Conservation (phyloP, 53 echinoderm and acorn worm species). For the Zoroaster sp. region DNA sequence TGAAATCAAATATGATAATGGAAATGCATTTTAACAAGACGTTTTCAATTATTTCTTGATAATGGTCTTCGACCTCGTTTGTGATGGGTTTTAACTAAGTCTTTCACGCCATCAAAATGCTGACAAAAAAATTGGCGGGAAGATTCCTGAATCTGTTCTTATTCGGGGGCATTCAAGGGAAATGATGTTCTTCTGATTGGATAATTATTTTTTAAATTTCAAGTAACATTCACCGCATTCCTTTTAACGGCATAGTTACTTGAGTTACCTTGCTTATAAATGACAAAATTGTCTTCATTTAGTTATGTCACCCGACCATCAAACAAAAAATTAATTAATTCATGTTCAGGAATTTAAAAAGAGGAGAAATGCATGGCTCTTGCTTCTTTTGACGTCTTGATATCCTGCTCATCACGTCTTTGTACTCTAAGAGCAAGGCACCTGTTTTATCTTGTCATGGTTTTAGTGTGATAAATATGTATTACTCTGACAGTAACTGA, state of each 20-base stretch:
- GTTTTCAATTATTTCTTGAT: not conserved
- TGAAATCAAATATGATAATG: not conserved
- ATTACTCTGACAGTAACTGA: not conserved
- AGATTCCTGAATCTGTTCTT: not conserved
- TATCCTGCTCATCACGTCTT: no score
- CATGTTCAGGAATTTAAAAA: no score
- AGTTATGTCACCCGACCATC: no score
- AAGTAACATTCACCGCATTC: not conserved
- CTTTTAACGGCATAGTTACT: not conserved
- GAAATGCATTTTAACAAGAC: not conserved
- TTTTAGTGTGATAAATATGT: not conserved
- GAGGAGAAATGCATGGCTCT: no score
- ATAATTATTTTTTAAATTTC: not conserved
- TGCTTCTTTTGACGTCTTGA: no score
- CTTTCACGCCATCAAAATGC: not conserved
- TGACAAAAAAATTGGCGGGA: not conserved
- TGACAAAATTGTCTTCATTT: not conserved
- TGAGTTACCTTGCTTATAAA: not conserved
- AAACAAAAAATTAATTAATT: no score
- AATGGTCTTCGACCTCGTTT: not conserved
- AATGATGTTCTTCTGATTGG: not conserved
- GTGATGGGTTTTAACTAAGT: not conserved
- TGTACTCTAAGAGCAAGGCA: not conserved
- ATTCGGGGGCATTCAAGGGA: not conserved
- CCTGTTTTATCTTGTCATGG: conserved; percentile 1